These are phyloP conservation scores for Sciaenops ocellatus DNA, from an alignment of 2,797 vertebrate genomes.

Conservation along the genomic window DNA sequence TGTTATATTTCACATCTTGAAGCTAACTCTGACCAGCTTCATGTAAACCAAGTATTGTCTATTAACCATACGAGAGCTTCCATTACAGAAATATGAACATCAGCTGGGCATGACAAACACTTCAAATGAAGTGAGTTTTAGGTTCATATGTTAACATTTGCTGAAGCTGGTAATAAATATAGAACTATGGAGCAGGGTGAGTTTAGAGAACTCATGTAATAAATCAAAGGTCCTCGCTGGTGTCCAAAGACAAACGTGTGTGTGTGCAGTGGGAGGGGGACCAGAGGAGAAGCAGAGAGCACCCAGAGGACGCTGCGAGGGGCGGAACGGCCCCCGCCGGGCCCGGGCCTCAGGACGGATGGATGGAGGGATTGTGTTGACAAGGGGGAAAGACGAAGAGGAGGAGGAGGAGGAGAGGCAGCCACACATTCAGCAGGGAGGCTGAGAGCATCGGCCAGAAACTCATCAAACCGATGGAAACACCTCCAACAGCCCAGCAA, in stretches of 20 bases:
- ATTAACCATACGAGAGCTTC: not conserved
- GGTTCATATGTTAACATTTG: not conserved
- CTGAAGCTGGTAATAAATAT: not conserved
- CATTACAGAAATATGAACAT: not conserved
- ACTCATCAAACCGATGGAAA: constrained; percentile 82
- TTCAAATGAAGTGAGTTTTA: not conserved
- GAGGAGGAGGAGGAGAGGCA: constrained; percentile 73
- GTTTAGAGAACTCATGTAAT: constrained; percentile 41
- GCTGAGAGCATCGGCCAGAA: constrained; percentile 77
- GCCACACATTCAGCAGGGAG: constrained; percentile 83
- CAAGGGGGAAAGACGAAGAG: constrained; percentile 80
- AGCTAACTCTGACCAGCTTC: not conserved
- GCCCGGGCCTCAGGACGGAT: constrained; percentile 72
- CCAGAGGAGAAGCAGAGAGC: constrained; percentile 69
- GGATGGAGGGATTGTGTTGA: constrained; percentile 82
- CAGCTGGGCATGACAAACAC: not conserved
- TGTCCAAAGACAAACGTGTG: constrained; percentile 44
- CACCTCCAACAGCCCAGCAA: constrained; percentile 80
- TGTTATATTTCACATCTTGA: not conserved
- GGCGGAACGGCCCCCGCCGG: constrained; percentile 76
- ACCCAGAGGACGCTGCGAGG: constrained; percentile 81
- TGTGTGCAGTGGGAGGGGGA: constrained; percentile 32
- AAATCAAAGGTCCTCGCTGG: constrained; percentile 58
- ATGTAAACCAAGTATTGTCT: not conserved
- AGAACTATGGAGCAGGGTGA: constrained; percentile 5